Percentiles rank a stretch among this genome's conserved stretches.
These are phyloP conservation scores for Scaptomyza pallida DNA, from an alignment of 1,140 invertebrate species.

Conservation along the genomic window DNA sequence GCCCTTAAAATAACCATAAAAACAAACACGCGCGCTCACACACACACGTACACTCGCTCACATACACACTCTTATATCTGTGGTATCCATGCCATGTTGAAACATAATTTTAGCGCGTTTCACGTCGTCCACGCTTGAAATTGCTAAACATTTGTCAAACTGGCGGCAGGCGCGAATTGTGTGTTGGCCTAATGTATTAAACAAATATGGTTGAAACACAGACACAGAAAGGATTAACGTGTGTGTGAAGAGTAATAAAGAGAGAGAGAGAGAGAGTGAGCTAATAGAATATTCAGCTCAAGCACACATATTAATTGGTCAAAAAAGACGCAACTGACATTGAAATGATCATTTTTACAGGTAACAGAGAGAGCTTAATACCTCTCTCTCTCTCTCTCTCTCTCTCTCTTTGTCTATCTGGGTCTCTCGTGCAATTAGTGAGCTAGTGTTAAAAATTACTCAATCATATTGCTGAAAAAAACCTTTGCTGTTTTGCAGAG, in stretches of 20 bases:
- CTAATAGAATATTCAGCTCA: too few relatives aligned
- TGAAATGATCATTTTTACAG: conserved; percentile 23
- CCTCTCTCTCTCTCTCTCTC: too few relatives aligned
- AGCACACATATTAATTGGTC: too few relatives aligned
- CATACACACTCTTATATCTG: conserved; percentile 4
- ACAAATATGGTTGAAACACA: conserved; percentile 15
- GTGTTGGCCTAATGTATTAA: conserved; percentile 30
- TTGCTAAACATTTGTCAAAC: conserved; percentile 55
- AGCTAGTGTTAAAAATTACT: conserved; percentile 71
- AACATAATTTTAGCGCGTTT: conserved; percentile 68
- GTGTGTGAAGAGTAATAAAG: background rate
- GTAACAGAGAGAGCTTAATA: background rate
- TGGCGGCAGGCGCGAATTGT: background rate
- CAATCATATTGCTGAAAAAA: conserved; percentile 54
- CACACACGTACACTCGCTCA: conserved; percentile 6
- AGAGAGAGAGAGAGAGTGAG: background rate
- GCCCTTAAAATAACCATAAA: conserved; percentile 9
- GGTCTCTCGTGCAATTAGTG: conserved; percentile 59
- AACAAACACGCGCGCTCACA: conserved; percentile 6
- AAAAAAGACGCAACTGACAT: conserved; percentile 13
- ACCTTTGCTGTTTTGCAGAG: conserved; percentile 60
- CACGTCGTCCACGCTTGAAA: conserved; percentile 41
- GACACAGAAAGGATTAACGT: background rate
- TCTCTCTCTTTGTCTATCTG: background rate
- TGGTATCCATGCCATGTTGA: conserved; percentile 45